Percentiles rank a stretch among this genome's conserved stretches.
These are phyloP conservation scores for Brachionus paranguensis DNA, from an alignment of 1,140 invertebrate genomes.

Conservation along the genomic window DNA sequence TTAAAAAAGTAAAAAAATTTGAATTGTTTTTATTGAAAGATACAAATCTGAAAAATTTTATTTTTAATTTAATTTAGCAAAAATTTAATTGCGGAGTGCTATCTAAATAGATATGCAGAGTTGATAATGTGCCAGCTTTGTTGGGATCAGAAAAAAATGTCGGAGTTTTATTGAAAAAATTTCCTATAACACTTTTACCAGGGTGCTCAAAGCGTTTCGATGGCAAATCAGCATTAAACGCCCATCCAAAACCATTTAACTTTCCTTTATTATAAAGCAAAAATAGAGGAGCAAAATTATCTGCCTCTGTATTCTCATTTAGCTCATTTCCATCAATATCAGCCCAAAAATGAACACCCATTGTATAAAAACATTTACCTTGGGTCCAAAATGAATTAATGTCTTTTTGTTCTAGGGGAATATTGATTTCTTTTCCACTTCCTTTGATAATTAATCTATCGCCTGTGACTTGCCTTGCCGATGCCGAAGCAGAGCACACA, in stretches of 20 bases:
- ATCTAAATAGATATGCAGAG: slow-evolving; percentile 44
- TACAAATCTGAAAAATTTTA: neutral
- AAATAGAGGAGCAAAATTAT: slow-evolving; percentile 47
- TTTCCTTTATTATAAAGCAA: slow-evolving; percentile 49
- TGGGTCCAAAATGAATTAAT: slow-evolving; percentile 46
- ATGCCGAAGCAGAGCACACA: neutral
- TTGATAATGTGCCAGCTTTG: slow-evolving; percentile 40
- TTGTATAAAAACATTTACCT: slow-evolving; percentile 49
- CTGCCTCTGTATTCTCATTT: slow-evolving; percentile 44
- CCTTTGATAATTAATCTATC: slow-evolving; percentile 40
- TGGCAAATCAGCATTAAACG: slow-evolving; percentile 42
- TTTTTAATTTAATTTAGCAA: slow-evolving; percentile 41
- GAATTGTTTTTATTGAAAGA: no score
- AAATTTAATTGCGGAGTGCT: slow-evolving; percentile 43
- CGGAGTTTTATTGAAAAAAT: slow-evolving; percentile 42
- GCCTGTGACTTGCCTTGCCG: neutral
- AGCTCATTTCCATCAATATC: slow-evolving; percentile 40
- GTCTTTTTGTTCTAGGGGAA: slow-evolving; percentile 45
- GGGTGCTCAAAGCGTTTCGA: slow-evolving; percentile 45
- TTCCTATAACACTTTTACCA: slow-evolving; percentile 39
- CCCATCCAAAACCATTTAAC: slow-evolving; percentile 50
- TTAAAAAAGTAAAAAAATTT: no score
- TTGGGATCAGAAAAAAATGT: slow-evolving; percentile 36
- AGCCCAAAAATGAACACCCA: slow-evolving; percentile 51
- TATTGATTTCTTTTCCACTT: slow-evolving; percentile 41